Percentiles rank a stretch among this genome's conserved stretches.
Conservation (phyloP, 1,140 invertebrate genomes). For the Pogonognathellus flavescens region DNA sequence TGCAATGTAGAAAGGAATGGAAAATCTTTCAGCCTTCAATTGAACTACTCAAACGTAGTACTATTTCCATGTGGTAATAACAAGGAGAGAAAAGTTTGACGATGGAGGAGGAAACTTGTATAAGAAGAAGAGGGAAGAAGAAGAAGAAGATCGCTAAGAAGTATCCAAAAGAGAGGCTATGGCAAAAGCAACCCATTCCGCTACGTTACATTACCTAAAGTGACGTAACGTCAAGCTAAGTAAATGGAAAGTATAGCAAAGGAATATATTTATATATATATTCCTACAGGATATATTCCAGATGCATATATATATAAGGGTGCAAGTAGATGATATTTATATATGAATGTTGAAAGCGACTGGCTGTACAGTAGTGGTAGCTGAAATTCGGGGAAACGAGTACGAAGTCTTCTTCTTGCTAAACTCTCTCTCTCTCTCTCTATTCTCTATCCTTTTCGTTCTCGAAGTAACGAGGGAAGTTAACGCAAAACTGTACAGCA, state of each 20-base stretch:
- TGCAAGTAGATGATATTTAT: too few species aligned
- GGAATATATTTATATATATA: too few species aligned
- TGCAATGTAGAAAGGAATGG: too few species aligned
- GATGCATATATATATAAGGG: too few species aligned
- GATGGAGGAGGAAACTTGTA: constrained; percentile 33
- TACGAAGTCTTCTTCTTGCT: neutral
- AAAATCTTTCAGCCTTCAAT: too few species aligned
- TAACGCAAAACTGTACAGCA: neutral
- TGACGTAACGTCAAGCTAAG: neutral
- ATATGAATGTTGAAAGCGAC: neutral
- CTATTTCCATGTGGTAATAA: too few species aligned
- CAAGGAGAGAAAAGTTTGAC: constrained; percentile 32
- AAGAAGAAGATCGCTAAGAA: neutral
- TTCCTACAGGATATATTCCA: too few species aligned
- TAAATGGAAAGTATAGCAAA: neutral
- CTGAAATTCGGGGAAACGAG: neutral
- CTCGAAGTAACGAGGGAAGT: constrained; percentile 12
- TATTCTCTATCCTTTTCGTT: neutral
- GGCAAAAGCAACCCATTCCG: neutral
- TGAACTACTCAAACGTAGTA: too few species aligned
- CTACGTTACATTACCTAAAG: neutral
- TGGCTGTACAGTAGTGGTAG: neutral
- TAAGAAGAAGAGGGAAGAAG: neutral
- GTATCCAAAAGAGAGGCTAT: neutral
- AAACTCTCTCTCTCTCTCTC: constrained; percentile 14